Evolutionary conservation across 2,113 vertebrate species (phyloP).

Genomic region (Malurus cyaneus): DNA sequence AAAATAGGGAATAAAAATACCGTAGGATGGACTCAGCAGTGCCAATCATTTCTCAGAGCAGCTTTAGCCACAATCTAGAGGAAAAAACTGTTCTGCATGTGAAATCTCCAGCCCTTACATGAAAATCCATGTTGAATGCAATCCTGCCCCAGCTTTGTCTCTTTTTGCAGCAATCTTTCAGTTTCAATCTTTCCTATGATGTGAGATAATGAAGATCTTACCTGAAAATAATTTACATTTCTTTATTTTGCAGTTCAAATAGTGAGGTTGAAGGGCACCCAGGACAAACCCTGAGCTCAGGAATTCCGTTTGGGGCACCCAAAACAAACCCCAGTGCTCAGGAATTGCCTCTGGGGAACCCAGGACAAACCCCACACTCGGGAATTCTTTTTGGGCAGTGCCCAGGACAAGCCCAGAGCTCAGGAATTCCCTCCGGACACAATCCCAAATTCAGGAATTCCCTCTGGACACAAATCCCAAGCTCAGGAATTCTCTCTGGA

Average conservation of each 20-base stretch:
- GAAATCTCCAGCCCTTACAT: not conserved
- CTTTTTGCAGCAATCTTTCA: not conserved
- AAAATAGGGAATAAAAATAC: not conserved
- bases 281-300: not conserved
- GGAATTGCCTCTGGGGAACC: not conserved
- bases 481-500: no score
- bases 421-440: no score
- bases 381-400: no score
- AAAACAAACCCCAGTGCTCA: not conserved
- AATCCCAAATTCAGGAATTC: no score
- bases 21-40: not conserved
- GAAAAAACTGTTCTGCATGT: not conserved
- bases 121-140: not conserved
- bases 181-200: not conserved
- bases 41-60: not conserved
- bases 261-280: not conserved
- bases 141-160: not conserved
- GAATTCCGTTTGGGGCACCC: not conserved
- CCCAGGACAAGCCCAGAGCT: no score
- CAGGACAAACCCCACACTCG: no score
- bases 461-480: no score
- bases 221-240: not conserved
- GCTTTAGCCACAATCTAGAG: not conserved
- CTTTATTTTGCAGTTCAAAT: not conserved
- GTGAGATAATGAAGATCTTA: not conserved